Base-by-base conservation (phyloP, 2,888 invertebrate genomes). In the Ophion obscuratus region DNA sequence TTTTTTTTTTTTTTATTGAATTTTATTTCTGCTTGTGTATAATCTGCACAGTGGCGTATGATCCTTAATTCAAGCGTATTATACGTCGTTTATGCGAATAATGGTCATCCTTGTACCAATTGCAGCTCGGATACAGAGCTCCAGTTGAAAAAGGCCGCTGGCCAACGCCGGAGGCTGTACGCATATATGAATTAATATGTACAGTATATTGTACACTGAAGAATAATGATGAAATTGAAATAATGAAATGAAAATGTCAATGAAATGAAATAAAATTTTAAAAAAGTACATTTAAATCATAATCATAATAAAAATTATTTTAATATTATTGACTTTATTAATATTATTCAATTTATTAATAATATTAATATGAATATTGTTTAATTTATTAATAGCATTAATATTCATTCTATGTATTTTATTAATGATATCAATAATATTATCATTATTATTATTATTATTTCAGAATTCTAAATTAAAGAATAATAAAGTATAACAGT, bases 21-120 rank as follows among this genome's bases (percentile, higher is more conserved):
- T 31, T n/a, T 27, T 36, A 66, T 66, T 66, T 36, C 36, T 36
- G 24, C 61, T 9, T 20, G 17, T 40, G n/a, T 67, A 73, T 73
- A 57, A 73, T 64, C n/a, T 47, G 36, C n/a, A 7, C 53, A 27
- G 64, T 17, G 24, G 20, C 53, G 47, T 59, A 64, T 62, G 11
- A 40, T 24, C 61, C 47, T 61, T 64, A 62, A 71, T 53, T n/a
- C 70, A 53, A 36, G 40, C 31, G 67, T 78, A 79, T 79, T 64
- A 77, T 78, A 44, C 44, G 73, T 74, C 80, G 67, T 80, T 80
- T 71, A 80, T 82, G 76, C 36, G 74, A 82, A 77, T 83, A 83
- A 86, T 24, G n/a, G 36, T 44, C 59, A 83, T 80, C 86, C 86
- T 86, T 86, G 86, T 86, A 83, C 86, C 74, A 83, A 36, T 86